Conservation (phyloP, 2,888 invertebrate genomes). For the Julus scanicus region DNA sequence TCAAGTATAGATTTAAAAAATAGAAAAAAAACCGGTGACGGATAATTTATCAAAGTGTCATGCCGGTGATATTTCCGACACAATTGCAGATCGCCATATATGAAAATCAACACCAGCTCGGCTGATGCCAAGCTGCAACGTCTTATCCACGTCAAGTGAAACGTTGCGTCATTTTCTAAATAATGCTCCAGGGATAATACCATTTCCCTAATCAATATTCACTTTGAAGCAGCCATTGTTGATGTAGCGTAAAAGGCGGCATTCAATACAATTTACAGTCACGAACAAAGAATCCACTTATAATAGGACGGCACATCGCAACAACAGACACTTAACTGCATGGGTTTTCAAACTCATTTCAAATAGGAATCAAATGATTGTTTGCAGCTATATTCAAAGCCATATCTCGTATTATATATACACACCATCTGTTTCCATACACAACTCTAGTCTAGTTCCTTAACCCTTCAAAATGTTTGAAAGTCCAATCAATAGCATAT, state of each 20-base stretch:
- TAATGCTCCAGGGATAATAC: not conserved
- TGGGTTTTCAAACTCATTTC: not conserved
- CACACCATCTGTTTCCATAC: too few species aligned
- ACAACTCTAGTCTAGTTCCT: too few species aligned
- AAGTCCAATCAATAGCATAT: too few species aligned
- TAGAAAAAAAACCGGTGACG: not conserved
- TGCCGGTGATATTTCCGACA: not conserved
- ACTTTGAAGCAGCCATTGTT: not conserved
- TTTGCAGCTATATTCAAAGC: not conserved
- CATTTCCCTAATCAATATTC: not conserved
- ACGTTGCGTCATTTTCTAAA: not conserved
- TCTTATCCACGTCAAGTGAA: not conserved
- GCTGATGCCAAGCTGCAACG: not conserved
- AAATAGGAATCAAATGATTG: not conserved
- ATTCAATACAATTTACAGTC: not conserved
- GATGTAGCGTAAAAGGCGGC: not conserved
- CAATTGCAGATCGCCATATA: not conserved
- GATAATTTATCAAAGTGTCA: not conserved
- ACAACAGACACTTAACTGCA: not conserved
- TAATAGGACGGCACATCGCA: not conserved
- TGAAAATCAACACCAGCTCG: not conserved
- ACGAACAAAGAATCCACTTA: not conserved
- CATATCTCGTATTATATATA: too few species aligned
- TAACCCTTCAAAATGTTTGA: too few species aligned
- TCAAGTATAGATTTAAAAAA: not conserved